Conservation (phyloP, 2,113 vertebrate genomes). For the Sarotherodon lohbergeri region DNA sequence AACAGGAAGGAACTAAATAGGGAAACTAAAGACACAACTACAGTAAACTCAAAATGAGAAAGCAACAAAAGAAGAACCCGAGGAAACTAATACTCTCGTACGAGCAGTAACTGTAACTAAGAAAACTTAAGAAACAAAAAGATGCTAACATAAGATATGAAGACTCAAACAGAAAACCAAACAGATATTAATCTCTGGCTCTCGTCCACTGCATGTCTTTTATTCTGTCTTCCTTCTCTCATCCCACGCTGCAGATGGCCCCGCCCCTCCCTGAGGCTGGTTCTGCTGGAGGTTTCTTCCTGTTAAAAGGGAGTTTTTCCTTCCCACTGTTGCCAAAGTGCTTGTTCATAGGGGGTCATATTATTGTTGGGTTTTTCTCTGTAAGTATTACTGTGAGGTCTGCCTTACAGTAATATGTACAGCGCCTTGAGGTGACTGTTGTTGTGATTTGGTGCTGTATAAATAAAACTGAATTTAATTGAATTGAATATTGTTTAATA, state of each 20-base stretch:
- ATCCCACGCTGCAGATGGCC: neutral
- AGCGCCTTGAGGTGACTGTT: fast-evolving
- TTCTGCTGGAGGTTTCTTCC: fast-evolving
- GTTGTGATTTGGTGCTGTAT: neutral
- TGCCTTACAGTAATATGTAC: neutral
- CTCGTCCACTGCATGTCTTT: fast-evolving
- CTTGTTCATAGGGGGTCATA: fast-evolving
- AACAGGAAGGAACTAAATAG: fast-evolving
- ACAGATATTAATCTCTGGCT: fast-evolving
- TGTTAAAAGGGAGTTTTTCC: neutral
- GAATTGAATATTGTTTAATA: neutral
- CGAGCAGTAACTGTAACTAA: neutral
- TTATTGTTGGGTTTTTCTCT: fast-evolving
- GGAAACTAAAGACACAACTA: neutral
- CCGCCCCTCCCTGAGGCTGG: neutral
- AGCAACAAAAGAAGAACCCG: fast-evolving
- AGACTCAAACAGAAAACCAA: neutral
- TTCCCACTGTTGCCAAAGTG: fast-evolving
- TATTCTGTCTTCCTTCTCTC: neutral
- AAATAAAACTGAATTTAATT: neutral
- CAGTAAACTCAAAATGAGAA: neutral
- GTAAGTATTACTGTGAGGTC: neutral
- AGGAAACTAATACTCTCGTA: neutral
- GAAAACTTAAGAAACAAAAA: neutral
- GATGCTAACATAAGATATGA: neutral